These are phyloP conservation scores for Alexandromys fortis DNA, from an alignment of 2,113 vertebrate genomes.

Conservation along the genomic window DNA sequence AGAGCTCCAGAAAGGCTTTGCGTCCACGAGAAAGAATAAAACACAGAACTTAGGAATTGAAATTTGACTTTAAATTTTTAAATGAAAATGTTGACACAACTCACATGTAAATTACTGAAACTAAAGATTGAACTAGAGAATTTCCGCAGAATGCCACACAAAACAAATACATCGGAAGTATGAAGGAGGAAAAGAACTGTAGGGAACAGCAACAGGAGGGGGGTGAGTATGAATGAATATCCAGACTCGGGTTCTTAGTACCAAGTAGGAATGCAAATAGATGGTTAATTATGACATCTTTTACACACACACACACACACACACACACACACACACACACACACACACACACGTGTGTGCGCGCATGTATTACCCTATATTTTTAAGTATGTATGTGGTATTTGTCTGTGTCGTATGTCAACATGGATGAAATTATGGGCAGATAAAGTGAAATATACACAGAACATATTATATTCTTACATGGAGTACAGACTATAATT, in stretches of 20 bases:
- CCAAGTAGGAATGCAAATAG: neutral
- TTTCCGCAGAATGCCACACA: neutral
- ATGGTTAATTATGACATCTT: neutral
- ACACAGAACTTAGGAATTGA: neutral
- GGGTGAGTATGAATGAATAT: neutral
- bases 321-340: neutral
- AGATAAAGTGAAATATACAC: neutral
- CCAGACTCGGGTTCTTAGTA: neutral
- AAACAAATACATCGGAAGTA: neutral
- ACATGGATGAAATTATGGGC: neutral
- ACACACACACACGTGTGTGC: too few species aligned
- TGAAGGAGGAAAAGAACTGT: neutral
- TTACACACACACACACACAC: too few species aligned
- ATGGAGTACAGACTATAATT: neutral
- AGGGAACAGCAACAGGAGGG: neutral
- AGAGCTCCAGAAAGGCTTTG: neutral
- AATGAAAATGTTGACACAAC: slow-evolving; percentile 40
- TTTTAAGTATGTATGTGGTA: neutral
- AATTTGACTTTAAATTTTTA: slow-evolving; percentile 26
- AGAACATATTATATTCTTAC: neutral
- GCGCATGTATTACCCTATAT: neutral
- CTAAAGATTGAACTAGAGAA: neutral
- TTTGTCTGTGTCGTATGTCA: slow-evolving; percentile 29
- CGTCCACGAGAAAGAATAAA: neutral
- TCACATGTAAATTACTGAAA: slow-evolving; percentile 31